phyloP scores from a whole-genome alignment of 2,888 invertebrate species.

The Druceiella hillmani region DNA sequence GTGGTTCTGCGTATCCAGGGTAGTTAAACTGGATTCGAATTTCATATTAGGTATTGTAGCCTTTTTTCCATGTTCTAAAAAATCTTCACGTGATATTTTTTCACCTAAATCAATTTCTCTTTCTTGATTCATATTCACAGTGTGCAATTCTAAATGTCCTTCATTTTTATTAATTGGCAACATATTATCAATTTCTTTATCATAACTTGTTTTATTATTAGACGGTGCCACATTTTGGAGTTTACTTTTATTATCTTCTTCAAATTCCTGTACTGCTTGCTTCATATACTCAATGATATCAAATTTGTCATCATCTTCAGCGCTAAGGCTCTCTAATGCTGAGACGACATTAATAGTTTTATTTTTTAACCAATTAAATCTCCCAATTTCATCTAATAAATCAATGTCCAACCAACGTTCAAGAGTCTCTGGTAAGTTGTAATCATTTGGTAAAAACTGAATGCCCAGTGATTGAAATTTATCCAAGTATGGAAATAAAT shows the following conservation, averaged over 20 bases:
- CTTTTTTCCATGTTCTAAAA: background rate
- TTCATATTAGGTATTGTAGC: background rate
- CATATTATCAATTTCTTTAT: slow-evolving; percentile 12
- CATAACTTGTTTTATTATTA: slow-evolving; percentile 10
- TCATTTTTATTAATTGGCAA: slow-evolving; percentile 13
- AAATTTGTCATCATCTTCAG: slow-evolving; percentile 30
- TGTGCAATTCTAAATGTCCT: slow-evolving; percentile 10
- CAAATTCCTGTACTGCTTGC: slow-evolving; percentile 29
- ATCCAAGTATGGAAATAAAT: slow-evolving; percentile 35
- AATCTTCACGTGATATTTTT: slow-evolving; percentile 8
- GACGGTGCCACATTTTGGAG: slow-evolving; percentile 20
- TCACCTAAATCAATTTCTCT: slow-evolving; percentile 22
- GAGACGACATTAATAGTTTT: slow-evolving; percentile 28
- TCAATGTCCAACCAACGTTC: slow-evolving; percentile 44
- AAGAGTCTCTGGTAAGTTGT: slow-evolving; percentile 42
- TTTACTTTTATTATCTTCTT: slow-evolving; percentile 19
- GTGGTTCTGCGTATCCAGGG: too few relatives aligned
- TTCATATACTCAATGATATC: slow-evolving; percentile 36
- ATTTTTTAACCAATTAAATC: slow-evolving; percentile 36
- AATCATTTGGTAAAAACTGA: slow-evolving; percentile 42
- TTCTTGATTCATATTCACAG: slow-evolving; percentile 29
- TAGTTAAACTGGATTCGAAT: background rate
- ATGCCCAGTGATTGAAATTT: slow-evolving; percentile 41
- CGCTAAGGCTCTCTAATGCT: slow-evolving; percentile 27
- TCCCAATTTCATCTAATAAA: slow-evolving; percentile 39